These are phyloP conservation scores for Bradypus variegatus DNA, from an alignment of 2,797 vertebrate species.

Conservation along the genomic window DNA sequence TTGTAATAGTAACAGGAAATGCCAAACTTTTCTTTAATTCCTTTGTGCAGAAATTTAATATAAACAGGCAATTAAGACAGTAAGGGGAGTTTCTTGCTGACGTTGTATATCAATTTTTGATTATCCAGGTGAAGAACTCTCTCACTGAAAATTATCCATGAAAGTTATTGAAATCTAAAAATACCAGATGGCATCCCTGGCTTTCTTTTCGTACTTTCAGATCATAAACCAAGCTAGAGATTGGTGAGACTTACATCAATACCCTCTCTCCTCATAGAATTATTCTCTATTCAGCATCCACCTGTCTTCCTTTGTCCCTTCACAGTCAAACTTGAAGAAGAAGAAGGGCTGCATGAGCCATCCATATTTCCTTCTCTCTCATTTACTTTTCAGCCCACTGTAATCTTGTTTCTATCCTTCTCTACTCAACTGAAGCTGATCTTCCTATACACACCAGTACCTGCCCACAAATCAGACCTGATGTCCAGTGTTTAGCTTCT, in stretches of 20 bases:
- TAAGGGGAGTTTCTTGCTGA: conserved; percentile 2
- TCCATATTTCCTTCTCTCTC: background rate
- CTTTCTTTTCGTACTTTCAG: background rate
- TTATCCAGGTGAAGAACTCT: background rate
- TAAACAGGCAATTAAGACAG: conserved; percentile 39
- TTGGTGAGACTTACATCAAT: background rate
- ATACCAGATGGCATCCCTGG: background rate
- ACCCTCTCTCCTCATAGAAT: too few relatives aligned
- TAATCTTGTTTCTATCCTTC: background rate
- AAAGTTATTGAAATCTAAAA: background rate
- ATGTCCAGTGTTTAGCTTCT: background rate
- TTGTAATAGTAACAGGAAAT: conserved; percentile 49
- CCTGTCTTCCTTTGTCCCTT: background rate
- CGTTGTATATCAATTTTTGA: background rate
- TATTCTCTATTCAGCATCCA: background rate
- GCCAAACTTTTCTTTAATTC: conserved; percentile 42
- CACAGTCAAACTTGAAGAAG: background rate
- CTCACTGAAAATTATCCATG: background rate
- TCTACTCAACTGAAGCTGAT: background rate
- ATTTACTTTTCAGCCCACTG: background rate
- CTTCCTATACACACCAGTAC: background rate
- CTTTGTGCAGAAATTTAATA: conserved; percentile 30
- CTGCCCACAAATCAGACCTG: background rate
- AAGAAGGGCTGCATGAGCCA: background rate
- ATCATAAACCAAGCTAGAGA: background rate